A percentile compares a stretch with the other conserved stretches of the same genome.
These are phyloP conservation scores for Acestrorhynchus altus DNA, from an alignment of 2,797 vertebrate species.

Conservation along the genomic window DNA sequence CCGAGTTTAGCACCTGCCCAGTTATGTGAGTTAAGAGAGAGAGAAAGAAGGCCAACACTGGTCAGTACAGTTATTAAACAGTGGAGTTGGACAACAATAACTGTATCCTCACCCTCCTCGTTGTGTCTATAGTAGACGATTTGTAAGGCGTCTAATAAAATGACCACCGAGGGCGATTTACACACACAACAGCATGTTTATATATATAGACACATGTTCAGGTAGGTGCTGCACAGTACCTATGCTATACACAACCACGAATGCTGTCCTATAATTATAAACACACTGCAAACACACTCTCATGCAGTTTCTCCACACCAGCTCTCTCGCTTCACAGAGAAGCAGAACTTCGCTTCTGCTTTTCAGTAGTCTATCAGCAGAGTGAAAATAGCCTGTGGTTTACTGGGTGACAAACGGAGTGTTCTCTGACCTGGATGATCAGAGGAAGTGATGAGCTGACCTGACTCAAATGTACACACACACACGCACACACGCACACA, in stretches of 20 bases:
- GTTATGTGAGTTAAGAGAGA: background rate
- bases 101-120: background rate
- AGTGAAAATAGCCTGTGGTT: constrained; percentile 69
- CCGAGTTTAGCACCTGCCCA: background rate
- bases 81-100: background rate
- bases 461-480: constrained; percentile 57
- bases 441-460: constrained; percentile 64
- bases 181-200: background rate
- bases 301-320: constrained; percentile 40
- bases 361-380: constrained; percentile 61
- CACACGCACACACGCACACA: constrained; percentile 25
- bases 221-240: constrained; percentile 1
- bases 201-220: constrained; percentile 20
- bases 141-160: background rate
- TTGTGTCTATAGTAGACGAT: background rate
- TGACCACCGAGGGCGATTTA: background rate
- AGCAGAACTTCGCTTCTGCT: constrained; percentile 47
- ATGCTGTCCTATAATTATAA: constrained; percentile 27
- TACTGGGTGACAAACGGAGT: constrained; percentile 59
- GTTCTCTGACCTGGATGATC: constrained; percentile 58
- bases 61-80: too few relatives aligned
- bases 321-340: constrained; percentile 36
- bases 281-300: constrained; percentile 18
- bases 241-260: constrained; percentile 16
- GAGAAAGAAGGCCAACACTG: background rate